Evolutionary conservation across 64 coral and sea anemone species (phyloP), one percentile per base, ranked within the genome.

Genomic region (Montipora capricornis): DNA sequence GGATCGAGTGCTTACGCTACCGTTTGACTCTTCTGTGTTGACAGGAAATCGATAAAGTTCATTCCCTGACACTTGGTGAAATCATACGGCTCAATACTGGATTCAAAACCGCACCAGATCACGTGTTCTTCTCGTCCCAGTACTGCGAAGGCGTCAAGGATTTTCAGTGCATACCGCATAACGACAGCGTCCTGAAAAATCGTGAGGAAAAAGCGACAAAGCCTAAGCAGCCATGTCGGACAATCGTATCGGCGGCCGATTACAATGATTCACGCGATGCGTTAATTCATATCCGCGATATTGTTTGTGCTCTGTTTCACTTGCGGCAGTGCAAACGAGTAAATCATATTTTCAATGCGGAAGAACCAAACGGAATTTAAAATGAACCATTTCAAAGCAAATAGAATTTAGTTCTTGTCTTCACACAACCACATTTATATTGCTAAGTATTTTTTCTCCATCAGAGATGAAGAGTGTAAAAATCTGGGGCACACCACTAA

Each of bases 91-190:
- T n/a, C n/a, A n/a, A n/a, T n/a, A n/a, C n/a, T n/a, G n/a, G n/a
- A n/a, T n/a, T n/a, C n/a, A n/a, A n/a, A n/a, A n/a, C n/a, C n/a
- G n/a, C 26, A 24, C 22, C 22, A 22, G 89, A 95, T 15, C 79
- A 94, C 66, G 80, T 97, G 6, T 97, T 97, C 68, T 97, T 89
- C 67, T 94, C 96, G 2, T 78, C 77, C 3, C 82, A 79, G 8
- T 89, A 89, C 67, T 97, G 96, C 73, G 90, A 78, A 84, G 79
- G 78, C 37, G 90, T 94, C 20, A 67, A 76, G 46, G 49, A 95
- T 64, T 61, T 89, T 44, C 93, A 95, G 60, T 98, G 92, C 87
- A 52, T 90, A 75, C 81, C 77, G 20, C 75, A 55, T 66, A 77
- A 86, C 47, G n/a, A 73, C 17, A 86, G 17, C n/a, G 1, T 14